phyloP scores from a whole-genome alignment of 2,888 invertebrate genomes.

The Galeopsomyia nigrocyanea region DNA sequence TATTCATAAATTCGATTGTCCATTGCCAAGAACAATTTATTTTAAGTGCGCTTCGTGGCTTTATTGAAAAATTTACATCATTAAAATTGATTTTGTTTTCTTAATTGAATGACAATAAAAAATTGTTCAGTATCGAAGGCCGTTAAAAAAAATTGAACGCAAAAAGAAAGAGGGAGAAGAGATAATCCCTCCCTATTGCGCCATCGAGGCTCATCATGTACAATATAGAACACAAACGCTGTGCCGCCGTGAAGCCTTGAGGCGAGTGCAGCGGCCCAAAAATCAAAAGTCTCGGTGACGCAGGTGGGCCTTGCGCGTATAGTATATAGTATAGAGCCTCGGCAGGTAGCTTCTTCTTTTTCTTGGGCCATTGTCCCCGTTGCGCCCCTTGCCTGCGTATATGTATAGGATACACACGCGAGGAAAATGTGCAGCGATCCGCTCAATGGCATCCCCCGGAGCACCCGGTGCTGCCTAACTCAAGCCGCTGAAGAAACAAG shows the following conservation, averaged over 20 bases:
- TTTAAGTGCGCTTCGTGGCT: no score
- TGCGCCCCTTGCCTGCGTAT: background rate
- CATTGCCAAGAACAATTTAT: no score
- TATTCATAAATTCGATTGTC: no score
- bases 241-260: conserved; percentile 44
- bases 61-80: no score
- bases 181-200: no score
- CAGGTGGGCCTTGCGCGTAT: conserved; percentile 59
- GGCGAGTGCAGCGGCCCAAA: conserved; percentile 56
- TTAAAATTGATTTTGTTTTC: no score
- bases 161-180: no score
- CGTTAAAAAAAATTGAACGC: no score
- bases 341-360: conserved; percentile 59
- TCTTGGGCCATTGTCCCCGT: conserved; percentile 49
- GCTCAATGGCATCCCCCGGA: conserved; percentile 34
- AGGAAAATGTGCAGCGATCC: conserved; percentile 54
- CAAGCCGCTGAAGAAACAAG: conserved; percentile 49
- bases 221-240: background rate
- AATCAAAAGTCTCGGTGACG: conserved; percentile 63
- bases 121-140: no score
- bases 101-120: no score
- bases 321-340: conserved; percentile 50
- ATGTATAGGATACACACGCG: conserved; percentile 10
- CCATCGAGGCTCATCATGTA: conserved; percentile 13
- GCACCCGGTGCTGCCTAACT: conserved; percentile 58